Evolutionary conservation across 1,140 invertebrate genomes (phyloP).

Genomic region (Aporrectodea caliginosa): DNA sequence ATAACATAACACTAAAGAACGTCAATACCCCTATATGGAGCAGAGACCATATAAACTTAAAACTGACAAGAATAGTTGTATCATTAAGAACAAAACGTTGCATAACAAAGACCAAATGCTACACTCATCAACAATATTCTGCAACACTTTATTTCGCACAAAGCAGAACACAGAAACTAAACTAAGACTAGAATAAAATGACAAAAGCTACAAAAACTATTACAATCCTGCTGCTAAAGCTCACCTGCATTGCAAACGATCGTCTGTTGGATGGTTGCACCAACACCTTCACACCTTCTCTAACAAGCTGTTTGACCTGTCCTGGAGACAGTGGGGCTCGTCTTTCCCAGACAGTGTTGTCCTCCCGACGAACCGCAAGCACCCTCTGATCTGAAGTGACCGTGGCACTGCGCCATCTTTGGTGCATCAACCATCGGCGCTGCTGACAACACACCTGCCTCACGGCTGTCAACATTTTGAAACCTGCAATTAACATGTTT

Average conservation of each 20-base stretch:
- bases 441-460: background rate
- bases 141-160: too few species aligned
- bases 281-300: constrained; percentile 82
- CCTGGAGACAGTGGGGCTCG: constrained; percentile 86
- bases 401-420: background rate
- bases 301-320: constrained; percentile 82
- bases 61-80: background rate
- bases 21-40: too few species aligned
- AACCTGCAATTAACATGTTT: too few species aligned
- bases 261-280: constrained; percentile 96
- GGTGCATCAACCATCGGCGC: background rate
- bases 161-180: too few species aligned
- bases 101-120: background rate
- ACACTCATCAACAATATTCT: background rate
- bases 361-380: constrained; percentile 68
- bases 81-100: background rate
- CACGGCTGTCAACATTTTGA: background rate
- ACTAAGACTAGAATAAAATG: too few species aligned
- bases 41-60: too few species aligned
- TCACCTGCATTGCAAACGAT: constrained; percentile 90
- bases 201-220: background rate
- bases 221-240: background rate
- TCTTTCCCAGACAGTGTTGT: constrained; percentile 97
- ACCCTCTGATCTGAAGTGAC: constrained; percentile 9
- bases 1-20: too few species aligned